These are phyloP conservation scores for Ophiodon elongatus DNA, from an alignment of 2,113 vertebrate genomes.

Conservation along the genomic window DNA sequence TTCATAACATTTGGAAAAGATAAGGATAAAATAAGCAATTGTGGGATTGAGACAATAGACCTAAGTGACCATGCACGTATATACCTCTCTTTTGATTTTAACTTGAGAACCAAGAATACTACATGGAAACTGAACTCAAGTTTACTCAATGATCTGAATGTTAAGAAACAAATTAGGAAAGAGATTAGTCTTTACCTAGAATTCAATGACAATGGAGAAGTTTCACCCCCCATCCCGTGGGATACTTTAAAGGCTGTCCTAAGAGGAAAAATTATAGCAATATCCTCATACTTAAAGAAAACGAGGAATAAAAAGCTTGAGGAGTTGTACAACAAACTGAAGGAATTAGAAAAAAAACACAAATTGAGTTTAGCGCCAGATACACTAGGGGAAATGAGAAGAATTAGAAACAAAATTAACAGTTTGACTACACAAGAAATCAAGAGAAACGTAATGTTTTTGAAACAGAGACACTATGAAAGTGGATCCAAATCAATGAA, in stretches of 20 bases:
- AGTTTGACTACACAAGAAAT: neutral
- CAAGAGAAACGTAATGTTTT: neutral
- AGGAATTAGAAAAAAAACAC: constrained; percentile 11
- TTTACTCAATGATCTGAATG: neutral
- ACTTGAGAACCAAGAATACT: neutral
- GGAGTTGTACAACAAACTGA: neutral
- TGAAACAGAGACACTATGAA: constrained; percentile 7
- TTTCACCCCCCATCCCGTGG: neutral
- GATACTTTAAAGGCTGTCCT: neutral
- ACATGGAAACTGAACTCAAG: neutral
- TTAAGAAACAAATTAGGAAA: neutral
- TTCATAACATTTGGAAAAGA: neutral
- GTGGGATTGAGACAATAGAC: neutral
- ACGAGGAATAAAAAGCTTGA: neutral
- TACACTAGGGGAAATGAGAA: too few species aligned
- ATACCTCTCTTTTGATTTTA: neutral
- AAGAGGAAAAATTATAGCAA: neutral
- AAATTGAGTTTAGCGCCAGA: neutral
- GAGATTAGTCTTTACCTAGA: neutral
- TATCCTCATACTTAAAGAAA: too few species aligned
- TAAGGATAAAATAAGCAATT: neutral
- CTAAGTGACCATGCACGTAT: neutral
- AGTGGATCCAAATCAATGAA: neutral
- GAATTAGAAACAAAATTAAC: neutral
- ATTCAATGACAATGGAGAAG: neutral